These are phyloP conservation scores for Lasioglossum vierecki DNA, from an alignment of 2,888 invertebrate species.

Conservation along the genomic window DNA sequence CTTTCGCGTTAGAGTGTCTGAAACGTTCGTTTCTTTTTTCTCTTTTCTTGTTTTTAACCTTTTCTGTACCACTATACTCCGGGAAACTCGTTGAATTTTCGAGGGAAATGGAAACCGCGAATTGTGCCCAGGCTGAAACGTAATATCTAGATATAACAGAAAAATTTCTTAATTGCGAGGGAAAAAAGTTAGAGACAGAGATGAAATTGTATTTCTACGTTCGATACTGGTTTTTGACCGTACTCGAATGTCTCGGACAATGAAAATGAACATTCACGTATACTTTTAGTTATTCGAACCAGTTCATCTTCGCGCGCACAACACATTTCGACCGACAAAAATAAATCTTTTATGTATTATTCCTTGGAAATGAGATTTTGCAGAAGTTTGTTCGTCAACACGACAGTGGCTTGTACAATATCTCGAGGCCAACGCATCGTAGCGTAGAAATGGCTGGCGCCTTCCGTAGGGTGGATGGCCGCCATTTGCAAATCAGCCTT, in stretches of 20 bases:
- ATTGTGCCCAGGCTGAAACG: background rate
- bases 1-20: background rate
- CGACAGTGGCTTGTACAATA: background rate
- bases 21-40: background rate
- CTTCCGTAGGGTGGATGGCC: slow-evolving; percentile 58
- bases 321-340: too few species aligned
- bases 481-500: slow-evolving; percentile 74
- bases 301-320: too few species aligned
- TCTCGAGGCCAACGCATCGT: slow-evolving; percentile 17
- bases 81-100: background rate
- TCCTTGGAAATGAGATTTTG: background rate
- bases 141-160: background rate
- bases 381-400: background rate
- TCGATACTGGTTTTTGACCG: background rate
- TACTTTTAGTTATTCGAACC: background rate
- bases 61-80: background rate
- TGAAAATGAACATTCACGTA: background rate
- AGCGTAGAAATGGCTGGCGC: slow-evolving; percentile 75
- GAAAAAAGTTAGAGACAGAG: too few species aligned
- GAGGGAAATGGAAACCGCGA: background rate
- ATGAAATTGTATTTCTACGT: background rate
- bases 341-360: background rate
- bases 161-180: background rate
- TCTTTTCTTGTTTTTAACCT: background rate
- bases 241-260: background rate